Evolutionary conservation across 1,140 invertebrate genomes (phyloP).

Genomic region (Lepidotrigona ventralis): DNA sequence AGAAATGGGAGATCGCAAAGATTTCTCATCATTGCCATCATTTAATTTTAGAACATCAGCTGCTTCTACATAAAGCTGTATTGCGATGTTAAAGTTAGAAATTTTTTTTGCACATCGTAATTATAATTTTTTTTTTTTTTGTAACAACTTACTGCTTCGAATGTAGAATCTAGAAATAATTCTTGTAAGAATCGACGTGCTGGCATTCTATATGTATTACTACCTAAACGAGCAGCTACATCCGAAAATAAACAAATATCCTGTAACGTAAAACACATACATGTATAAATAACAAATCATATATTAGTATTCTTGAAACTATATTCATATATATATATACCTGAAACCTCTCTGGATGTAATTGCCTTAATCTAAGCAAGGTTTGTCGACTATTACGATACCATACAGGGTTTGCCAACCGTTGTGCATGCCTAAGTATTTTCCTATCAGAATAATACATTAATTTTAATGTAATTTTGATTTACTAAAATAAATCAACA

Average conservation of each 20-base stretch:
- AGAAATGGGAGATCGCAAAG: conserved; percentile 54
- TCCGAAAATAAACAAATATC: conserved; percentile 97
- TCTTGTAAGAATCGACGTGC: conserved; percentile 95
- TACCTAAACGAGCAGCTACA: conserved; percentile 89
- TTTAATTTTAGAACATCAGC: conserved; percentile 67
- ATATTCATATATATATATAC: conserved; percentile 54
- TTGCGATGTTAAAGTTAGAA: conserved; percentile 17
- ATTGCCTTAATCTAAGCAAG: conserved; percentile 91
- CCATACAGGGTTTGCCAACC: conserved; percentile 86
- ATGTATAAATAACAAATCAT: conserved; percentile 28
- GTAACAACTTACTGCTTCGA: conserved; percentile 80
- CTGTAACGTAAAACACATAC: conserved; percentile 82
- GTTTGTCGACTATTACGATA: conserved; percentile 84
- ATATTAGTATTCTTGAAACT: not conserved
- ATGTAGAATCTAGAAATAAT: conserved; percentile 93
- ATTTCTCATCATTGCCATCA: conserved; percentile 63
- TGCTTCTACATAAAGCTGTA: conserved; percentile 71
- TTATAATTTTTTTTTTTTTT: not conserved
- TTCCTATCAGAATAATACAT: conserved; percentile 72
- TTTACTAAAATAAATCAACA: not conserved
- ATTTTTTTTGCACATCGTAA: not conserved
- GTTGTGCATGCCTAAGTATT: conserved; percentile 84
- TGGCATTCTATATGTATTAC: conserved; percentile 89
- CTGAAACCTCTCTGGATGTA: conserved; percentile 84
- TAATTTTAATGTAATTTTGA: not conserved